Conservation (phyloP, 1,140 invertebrate genomes). For the Anagrus nilaparvatae region DNA sequence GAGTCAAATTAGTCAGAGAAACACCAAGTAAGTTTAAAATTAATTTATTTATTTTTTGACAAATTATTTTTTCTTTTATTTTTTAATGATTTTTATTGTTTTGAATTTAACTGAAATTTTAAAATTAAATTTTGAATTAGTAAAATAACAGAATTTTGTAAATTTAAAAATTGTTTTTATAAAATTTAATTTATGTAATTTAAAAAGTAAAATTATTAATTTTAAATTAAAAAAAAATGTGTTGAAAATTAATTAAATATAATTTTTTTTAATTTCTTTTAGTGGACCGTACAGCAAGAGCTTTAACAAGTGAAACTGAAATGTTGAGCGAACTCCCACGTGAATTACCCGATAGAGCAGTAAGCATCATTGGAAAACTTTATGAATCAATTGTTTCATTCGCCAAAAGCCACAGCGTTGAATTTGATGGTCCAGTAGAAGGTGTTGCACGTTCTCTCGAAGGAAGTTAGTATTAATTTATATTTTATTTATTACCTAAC, state of each 20-base stretch:
- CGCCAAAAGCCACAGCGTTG: slow-evolving; percentile 46
- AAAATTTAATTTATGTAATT: too few species aligned
- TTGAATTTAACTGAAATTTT: too few species aligned
- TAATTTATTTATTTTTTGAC: background rate
- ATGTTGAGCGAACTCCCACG: slow-evolving; percentile 42
- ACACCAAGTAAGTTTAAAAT: slow-evolving; percentile 29
- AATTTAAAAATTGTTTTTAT: too few species aligned
- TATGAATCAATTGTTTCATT: slow-evolving; percentile 46
- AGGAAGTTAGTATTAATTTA: too few species aligned
- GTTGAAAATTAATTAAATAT: too few species aligned
- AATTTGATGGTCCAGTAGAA: background rate
- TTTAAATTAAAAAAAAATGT: too few species aligned
- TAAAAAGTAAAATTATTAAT: too few species aligned
- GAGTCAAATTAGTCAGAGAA: slow-evolving; percentile 46
- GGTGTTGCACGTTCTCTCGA: too few species aligned
- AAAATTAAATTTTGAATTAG: too few species aligned
- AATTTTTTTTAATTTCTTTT: too few species aligned
- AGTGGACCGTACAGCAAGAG: slow-evolving; percentile 34
- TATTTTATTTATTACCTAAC: too few species aligned
- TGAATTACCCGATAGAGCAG: slow-evolving; percentile 39
- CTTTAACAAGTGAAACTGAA: slow-evolving; percentile 43
- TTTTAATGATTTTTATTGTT: background rate
- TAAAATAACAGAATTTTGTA: too few species aligned
- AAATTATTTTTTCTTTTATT: background rate
- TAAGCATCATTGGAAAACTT: slow-evolving; percentile 44